Evolutionary conservation across 37 sponge, comb jelly and placozoan genomes (phyloP), one percentile per base, ranked within the genome.

Genomic region (Diacarnus erythraeanus): DNA sequence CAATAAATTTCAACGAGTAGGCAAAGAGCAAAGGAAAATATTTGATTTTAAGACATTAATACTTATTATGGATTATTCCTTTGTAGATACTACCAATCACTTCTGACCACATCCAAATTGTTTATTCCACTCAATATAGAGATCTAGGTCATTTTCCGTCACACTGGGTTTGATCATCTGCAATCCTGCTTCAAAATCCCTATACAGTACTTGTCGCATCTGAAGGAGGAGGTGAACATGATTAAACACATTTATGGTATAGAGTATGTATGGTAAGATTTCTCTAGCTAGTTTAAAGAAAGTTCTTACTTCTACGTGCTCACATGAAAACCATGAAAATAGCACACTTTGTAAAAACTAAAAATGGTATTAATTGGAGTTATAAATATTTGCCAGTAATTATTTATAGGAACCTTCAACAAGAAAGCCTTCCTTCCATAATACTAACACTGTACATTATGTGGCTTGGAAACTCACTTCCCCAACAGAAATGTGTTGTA

Each of bases 101-200:
- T 57, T 27, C 47, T 17, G 42, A 25, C 94, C 88, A 77, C 94
- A 74, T 1, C 99, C 99, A 82, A 83, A 99, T 67, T 89, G 92
- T 38, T 80, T 83, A 78, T 99, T 96, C 99, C 99, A 99, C 31
- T 96, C 77, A 9, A 88, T 57, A 64, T 99, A 99, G 54, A 95
- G 66, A 2, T 79, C 92, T 59, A 99, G 75, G 57, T 99, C 99
- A 18, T 72, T 87, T 15, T 83, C 78, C 35, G 92, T 84, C 6
- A 99, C 99, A 84, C 97, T 99, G 12, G 97, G 86, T 39, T 82
- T 74, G 54, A 96, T 85, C 51, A 84, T 71, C 27, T 33, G 27
- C 18, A 96, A 39, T 1, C 97, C 95, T 38, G 82, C 83, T 25
- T 80, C 76, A 80, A 99, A 93, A 59, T 99, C 99, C 34, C 64